phyloP scores from a whole-genome alignment of 2,113 vertebrate species.

The Tautogolabrus adspersus region DNA sequence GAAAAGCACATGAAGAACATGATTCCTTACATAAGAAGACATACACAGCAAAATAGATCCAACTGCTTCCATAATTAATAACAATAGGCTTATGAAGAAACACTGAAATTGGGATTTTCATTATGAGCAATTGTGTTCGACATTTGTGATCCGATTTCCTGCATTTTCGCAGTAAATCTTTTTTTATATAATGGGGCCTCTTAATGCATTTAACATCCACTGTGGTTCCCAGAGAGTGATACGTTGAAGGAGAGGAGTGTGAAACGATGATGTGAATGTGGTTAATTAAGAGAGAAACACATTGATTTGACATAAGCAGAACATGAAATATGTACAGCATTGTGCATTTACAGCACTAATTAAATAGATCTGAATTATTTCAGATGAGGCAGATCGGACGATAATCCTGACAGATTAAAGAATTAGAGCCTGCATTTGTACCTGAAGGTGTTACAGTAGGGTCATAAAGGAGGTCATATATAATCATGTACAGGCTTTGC shows the following conservation, averaged over 20 bases:
- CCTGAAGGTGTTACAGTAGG: conserved; percentile 6
- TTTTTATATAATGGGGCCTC: conserved; percentile 15
- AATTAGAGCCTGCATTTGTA: conserved; percentile 6
- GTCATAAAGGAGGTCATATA: background rate
- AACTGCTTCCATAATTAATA: conserved; percentile 38
- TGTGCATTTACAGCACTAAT: too few relatives aligned
- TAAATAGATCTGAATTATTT: too few relatives aligned
- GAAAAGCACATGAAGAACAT: conserved; percentile 55
- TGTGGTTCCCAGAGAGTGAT: conserved; percentile 12
- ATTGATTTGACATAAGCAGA: conserved; percentile 44
- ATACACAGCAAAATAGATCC: conserved; percentile 30
- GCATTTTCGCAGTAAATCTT: conserved; percentile 50
- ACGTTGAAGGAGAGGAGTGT: conserved; percentile 24
- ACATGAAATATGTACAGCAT: background rate
- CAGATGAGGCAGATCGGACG: conserved; percentile 1
- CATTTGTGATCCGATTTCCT: conserved; percentile 62
- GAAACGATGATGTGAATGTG: conserved; percentile 29
- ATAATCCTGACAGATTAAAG: conserved; percentile 25
- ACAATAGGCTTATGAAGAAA: conserved; percentile 51
- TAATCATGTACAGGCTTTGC: conserved; percentile 6
- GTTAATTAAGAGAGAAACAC: conserved; percentile 30
- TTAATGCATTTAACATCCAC: conserved; percentile 35
- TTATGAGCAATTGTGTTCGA: conserved; percentile 44
- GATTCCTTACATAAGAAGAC: conserved; percentile 44
- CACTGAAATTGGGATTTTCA: conserved; percentile 51